phyloP scores from a whole-genome alignment of 2,888 invertebrate species.

The Strigamia transsilvanica region DNA sequence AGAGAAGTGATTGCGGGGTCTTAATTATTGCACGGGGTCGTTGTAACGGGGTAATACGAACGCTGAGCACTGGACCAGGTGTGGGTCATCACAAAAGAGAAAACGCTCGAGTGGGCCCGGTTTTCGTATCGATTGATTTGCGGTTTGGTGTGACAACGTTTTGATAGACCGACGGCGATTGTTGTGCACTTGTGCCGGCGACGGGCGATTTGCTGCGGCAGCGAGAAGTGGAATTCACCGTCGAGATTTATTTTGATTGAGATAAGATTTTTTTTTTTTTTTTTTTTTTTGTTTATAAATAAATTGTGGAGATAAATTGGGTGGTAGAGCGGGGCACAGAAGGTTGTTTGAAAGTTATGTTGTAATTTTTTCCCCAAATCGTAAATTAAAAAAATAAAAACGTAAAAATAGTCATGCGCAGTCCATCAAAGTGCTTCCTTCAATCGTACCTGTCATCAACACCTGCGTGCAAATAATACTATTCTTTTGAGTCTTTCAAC shows the following conservation, averaged over 20 bases:
- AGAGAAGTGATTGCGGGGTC: background rate
- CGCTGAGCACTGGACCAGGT: conserved; percentile 17
- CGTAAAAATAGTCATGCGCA: conserved; percentile 12
- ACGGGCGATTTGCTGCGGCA: no score
- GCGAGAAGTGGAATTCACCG: no score
- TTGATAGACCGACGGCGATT: no score
- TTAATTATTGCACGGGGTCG: background rate
- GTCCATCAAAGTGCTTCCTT: conserved; percentile 9
- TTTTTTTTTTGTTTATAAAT: conserved; percentile 16
- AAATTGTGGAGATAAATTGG: background rate
- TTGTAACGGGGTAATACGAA: background rate
- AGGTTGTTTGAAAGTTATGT: background rate
- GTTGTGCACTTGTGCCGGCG: no score
- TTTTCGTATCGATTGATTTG: background rate
- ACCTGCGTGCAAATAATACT: conserved; percentile 19
- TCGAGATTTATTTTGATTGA: no score
- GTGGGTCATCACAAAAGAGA: background rate
- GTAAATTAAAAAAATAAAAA: conserved; percentile 24
- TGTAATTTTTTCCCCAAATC: conserved; percentile 22
- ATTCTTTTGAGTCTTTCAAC: background rate
- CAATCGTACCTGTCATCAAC: conserved; percentile 35
- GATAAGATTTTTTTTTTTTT: no score
- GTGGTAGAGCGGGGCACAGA: background rate
- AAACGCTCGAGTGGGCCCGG: background rate
- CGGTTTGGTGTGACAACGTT: no score